Evolutionary conservation across 2,888 invertebrate species (phyloP), one percentile per base, ranked within the genome.

Genomic region (Heterodera filipjevi): DNA sequence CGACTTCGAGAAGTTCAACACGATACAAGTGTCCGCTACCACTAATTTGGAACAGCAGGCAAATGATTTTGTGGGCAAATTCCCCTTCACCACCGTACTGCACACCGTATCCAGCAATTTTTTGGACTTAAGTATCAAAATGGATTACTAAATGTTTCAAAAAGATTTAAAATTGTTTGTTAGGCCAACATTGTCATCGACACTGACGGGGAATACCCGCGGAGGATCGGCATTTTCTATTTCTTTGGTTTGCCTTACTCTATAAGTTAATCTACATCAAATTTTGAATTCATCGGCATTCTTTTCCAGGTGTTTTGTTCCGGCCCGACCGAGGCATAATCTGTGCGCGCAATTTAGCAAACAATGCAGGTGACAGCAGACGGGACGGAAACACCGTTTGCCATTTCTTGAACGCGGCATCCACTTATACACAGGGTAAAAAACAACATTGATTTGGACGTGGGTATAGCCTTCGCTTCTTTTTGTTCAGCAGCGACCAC

Each of bases 331-430:
- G 27, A 5, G n/a, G 22, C 22, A 44, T 71, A 22, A 81, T 94
- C 39, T 93, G 94, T 82, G 93, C 94, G 0, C 93, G 93, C 81
- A 94, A 95, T 90, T 92, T 95, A 90, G 92, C 93, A 72, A 95
- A 94, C 84, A 93, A 94, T 81, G 93, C 94, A 0, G 92, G 94
- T 1, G 93, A 93, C 89, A 92, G 92, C 77, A 94, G 94, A 89
- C 91, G 93, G 59, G 92, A 92, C 80, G 95, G 95, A 3, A 91
- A 92, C 86, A 92, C 92, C 82, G 92, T 95, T 16, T 74, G 71
- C 64, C 35, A 77, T 19, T 44, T 82, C 19, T 53, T 82, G 1
- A 70, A 33, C 27, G 66, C 59, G n/a, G 71, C 30, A 12, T 39
- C 70, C 22, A 73, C 68, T 8, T 77, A 80, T 66, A 30, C 73